Base-by-base conservation (phyloP, 2,888 invertebrate species). In the Carabus problematicus region DNA sequence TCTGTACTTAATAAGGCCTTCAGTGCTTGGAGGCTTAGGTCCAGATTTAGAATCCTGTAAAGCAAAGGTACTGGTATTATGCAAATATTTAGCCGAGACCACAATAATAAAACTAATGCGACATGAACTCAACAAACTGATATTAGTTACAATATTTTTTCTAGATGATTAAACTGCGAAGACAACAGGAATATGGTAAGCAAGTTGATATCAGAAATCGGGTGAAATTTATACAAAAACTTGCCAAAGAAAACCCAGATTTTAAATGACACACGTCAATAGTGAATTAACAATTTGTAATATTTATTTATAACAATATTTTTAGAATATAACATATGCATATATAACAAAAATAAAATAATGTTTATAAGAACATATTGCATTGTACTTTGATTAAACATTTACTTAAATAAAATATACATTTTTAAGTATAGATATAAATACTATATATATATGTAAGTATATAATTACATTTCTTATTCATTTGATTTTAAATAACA, bases 141-240 rank as follows among this genome's bases (percentile, higher is more conserved):
- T 29, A 29, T 29, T 29, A 56, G 8, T 56, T 29, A 39, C n/a
- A 16, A 54, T 54, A 3, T 56, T 39, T 29, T 39, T 56, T 45
- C 2, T 40, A 56, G 56, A 18, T 29, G 14, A 39, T 29, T n/a
- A 9, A 11, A 39, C 29, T 56, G 3, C 19, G 56, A 8, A 56
- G 29, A 39, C 18, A 56, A 56, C 56, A 39, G 9, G 56, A 56
- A 19, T 56, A 56, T 39, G 56, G 56, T 9, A 29, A 29, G 11
- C 18, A 12, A 39, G 56, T 29, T 56, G 29, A 39, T 39, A 56
- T 39, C 40, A 56, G 29, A 56, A 56, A 56, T 56, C 56, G 56
- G 3, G 8, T 56, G 29, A 18, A 14, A 39, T 29, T 56, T 8
- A 56, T 39, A 29, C 56, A 56, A 19, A 39, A 39, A 12, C 11